Evolutionary conservation across 92 coral and sea anemone species (phyloP), one percentile per base, ranked within the genome.

Genomic region (Palythoa grandis): DNA sequence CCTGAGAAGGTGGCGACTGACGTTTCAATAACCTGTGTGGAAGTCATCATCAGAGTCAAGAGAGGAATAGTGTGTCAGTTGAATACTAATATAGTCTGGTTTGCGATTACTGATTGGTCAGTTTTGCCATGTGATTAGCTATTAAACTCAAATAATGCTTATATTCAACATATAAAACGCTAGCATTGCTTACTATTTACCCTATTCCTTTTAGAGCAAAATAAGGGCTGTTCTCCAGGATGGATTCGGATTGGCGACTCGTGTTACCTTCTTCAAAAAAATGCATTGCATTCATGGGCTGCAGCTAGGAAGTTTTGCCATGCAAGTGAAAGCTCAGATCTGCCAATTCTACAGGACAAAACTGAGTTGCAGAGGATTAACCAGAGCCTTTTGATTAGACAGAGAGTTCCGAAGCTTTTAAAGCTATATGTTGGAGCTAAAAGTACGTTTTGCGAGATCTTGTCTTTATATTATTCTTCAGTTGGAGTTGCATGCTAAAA

Each of bases 261-360:
- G 40, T 80, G 85, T 35, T 66, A 60, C 22, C 29, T 66, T 47
- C 75, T 47, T 29, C 74, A 80, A 68, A 80, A 80, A 68, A 24
- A 15, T 4, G 10, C 3, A 3, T 12, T 11, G 10, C 24, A 3
- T 17, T 11, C 74, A 1, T 80, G 85, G 85, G 11, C 25, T 24
- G 22, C 74, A 11, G 85, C 85, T 8, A 48, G 85, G 15, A 65
- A 15, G n/a, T 80, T 22, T 16, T 80, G 85, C 60, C 74, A 80
- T 24, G 25, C 61, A 4, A 48, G 5, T 54, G 85, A 67, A 14
- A 56, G 63, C 4, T 66, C 85, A 22, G 74, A 80, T 2, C 43
- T 80, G 47, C 57, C 38, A 1, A 40, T 80, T 37, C 14, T 50
- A 15, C 37, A 67, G 1, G 24, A 12, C 14, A 17, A 39, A 29